Evolutionary conservation across 92 coral and sea anemone species (phyloP), one percentile per base, ranked within the genome.

Genomic region (Actinostola sp.): DNA sequence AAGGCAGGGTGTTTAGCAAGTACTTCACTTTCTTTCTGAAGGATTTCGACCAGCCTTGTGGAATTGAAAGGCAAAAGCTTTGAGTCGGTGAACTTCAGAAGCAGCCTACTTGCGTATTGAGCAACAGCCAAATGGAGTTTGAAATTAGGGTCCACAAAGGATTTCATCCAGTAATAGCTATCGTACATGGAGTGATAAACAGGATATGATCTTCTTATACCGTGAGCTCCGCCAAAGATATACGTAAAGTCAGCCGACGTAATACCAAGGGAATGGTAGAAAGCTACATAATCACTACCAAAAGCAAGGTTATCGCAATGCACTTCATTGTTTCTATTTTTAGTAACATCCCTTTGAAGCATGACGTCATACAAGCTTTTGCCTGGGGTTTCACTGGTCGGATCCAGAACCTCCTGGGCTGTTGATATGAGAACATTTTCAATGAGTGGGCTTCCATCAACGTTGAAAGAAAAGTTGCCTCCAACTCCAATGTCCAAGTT

Each of bases 241-340:
- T 94, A 92, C n/a, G 97, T 77, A 84, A 89, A 92, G 71, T 94
- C 98, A 33, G 84, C 91, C 0, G 83, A 88, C 3, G 98, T 80
- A 27, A 94, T 71, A 0, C 95, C 98, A 5, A 86, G 82, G 63
- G 70, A 92, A 48, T 94, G 98, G 68, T 83, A 86, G 58, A 94
- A 94, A 4, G 92, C 44, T 0, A 63, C 98, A 36, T 91, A 94
- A 62, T 94, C 98, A 38, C 97, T 91, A 0, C 97, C 92, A 49
- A 87, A 92, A 3, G 83, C 83, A 34, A 94, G 84, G 61, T 87
- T 85, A 21, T 63, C 61, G 50, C 89, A 80, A 17, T 33, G 38
- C 0, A 92, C 89, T 21, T 72, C 72, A n/a, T 84, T 80, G 15
- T 56, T 43, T 20, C 27, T 21, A n/a, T 78, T 72, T 36, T 84